A percentile compares a stretch with the other conserved stretches of the same genome.
phyloP scores from a whole-genome alignment of 1,140 invertebrate genomes.

The Tetramorium simillimum region DNA sequence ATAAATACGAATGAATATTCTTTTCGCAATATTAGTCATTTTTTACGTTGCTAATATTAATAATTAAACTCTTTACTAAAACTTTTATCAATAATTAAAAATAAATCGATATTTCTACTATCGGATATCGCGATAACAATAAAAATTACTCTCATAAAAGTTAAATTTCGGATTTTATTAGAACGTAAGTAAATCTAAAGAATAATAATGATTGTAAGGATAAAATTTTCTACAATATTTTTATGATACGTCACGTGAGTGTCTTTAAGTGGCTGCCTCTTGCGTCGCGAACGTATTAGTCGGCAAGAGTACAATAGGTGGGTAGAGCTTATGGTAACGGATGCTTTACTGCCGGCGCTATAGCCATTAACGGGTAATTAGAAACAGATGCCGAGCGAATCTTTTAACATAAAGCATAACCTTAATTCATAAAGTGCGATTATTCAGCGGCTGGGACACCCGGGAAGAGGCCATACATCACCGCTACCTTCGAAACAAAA shows the following conservation, averaged over 20 bases:
- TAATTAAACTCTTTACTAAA: not conserved
- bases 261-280: slow-evolving; percentile 48
- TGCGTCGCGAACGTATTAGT: slow-evolving; percentile 52
- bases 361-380: slow-evolving; percentile 86
- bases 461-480: slow-evolving; percentile 82
- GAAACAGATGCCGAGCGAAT: slow-evolving; percentile 86
- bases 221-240: not conserved
- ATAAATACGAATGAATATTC: not conserved
- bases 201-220: not conserved
- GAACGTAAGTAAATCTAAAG: not conserved
- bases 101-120: not conserved
- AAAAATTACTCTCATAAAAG: not conserved
- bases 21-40: not conserved
- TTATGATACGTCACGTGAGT: slow-evolving; percentile 21
- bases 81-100: not conserved
- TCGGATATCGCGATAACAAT: not conserved
- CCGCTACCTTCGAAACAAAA: slow-evolving; percentile 84
- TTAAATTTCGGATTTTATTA: not conserved
- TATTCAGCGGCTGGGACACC: slow-evolving; percentile 82
- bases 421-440: slow-evolving; percentile 86
- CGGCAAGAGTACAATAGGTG: slow-evolving; percentile 57
- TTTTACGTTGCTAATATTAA: not conserved
- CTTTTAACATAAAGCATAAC: slow-evolving; percentile 86
- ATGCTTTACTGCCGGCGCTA: slow-evolving; percentile 81
- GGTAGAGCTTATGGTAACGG: slow-evolving; percentile 82